Base-by-base conservation (phyloP, 2,888 invertebrate species). In the Sarcophaga caerulescens region DNA sequence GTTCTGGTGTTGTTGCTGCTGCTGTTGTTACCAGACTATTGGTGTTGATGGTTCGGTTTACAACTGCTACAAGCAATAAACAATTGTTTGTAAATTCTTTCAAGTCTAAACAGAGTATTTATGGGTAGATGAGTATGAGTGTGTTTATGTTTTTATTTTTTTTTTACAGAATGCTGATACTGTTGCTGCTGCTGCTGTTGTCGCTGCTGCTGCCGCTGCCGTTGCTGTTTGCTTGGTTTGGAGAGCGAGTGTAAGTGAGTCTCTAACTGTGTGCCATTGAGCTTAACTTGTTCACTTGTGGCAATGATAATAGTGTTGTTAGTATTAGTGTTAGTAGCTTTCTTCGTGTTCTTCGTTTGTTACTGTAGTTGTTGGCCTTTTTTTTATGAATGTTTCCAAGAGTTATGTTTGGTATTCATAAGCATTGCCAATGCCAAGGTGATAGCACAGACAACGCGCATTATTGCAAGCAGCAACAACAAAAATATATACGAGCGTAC, bases 371-470 rank as follows among this genome's bases (percentile, higher is more conserved):
- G 79, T 70, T 65, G 12, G 35, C 52, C 21, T 71, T 82, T 82
- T 71, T 71, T 82, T 82, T 73, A 59, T 77, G 63, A 65, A 71
- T 60, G 71, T 19, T 60, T 35, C 4, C 35, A 81, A 81, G 77
- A 78, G 80, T 52, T 81, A 81, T 84, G 89, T 91, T 89, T 90
- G 89, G 89, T 88, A 89, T 89, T 91, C 92, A 91, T 89, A 91
- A 89, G 90, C 90, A 90, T 89, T 90, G 89, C 91, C 92, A 92
- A 90, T 91, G 91, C 90, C 91, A 91, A 91, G 91, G 92, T 90
- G 92, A 91, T 89, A 90, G 90, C 91, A 91, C 91, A 89, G 88
- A 83, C 81, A 89, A 63, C 85, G 89, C 89, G 88, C 90, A 90
- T 86, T 74, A 84, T 68, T 74, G 85, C 84, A 88, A 83, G 66